phyloP scores from a whole-genome alignment of 2,113 vertebrate species.

The Alosa alosa region DNA sequence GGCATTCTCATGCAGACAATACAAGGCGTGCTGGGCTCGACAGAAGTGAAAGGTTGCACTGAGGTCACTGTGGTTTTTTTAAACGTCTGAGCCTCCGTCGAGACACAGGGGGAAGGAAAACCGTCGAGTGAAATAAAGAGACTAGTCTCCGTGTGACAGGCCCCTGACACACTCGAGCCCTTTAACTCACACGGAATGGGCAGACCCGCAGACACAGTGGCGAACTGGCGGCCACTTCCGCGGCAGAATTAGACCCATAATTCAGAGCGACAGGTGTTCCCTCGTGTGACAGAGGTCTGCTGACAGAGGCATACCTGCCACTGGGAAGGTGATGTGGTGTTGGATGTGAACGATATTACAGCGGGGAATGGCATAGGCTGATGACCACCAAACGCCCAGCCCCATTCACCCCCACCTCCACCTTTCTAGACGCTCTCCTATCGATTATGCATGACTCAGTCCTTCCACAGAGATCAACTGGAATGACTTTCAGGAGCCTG shows the following conservation, averaged over 20 bases:
- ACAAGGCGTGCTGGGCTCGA: neutral
- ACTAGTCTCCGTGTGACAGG: neutral
- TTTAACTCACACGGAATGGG: neutral
- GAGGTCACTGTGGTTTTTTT: neutral
- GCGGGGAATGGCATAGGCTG: neutral
- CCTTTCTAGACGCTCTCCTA: neutral
- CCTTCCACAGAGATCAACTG: neutral
- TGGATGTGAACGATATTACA: neutral
- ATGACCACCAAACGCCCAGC: neutral
- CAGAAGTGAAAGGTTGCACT: neutral
- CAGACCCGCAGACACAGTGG: neutral
- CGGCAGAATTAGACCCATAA: neutral
- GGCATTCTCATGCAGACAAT: neutral
- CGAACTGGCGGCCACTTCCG: neutral
- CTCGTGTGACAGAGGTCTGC: neutral
- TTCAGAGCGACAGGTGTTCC: neutral
- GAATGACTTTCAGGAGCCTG: neutral
- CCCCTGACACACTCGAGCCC: neutral
- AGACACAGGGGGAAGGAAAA: neutral
- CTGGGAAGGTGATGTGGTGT: neutral
- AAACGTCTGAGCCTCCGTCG: neutral
- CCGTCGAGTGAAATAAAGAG: neutral
- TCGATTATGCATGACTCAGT: neutral
- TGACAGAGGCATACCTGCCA: constrained; percentile 5
- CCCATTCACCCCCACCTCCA: neutral